Percentiles rank a stretch among this genome's conserved stretches.
phyloP scores from a whole-genome alignment of 2,113 vertebrate genomes.

The Lophotis ruficrista region DNA sequence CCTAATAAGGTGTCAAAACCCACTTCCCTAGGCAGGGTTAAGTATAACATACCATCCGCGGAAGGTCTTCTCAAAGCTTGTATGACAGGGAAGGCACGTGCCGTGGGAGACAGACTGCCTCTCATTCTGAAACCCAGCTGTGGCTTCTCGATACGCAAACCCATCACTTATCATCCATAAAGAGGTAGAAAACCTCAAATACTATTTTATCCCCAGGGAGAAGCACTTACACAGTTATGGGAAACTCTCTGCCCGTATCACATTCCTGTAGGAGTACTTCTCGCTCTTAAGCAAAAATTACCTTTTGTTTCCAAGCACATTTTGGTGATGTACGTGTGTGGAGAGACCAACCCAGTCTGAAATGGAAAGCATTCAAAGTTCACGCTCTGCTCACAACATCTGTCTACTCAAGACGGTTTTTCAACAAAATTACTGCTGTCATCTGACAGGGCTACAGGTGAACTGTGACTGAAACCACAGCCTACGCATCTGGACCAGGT shows the following conservation, averaged over 20 bases:
- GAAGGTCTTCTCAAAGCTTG: background rate
- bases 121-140: background rate
- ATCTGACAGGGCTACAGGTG: background rate
- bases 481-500: background rate
- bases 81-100: accelerated
- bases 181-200: background rate
- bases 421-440: background rate
- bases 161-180: background rate
- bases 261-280: background rate
- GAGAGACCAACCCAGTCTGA: background rate
- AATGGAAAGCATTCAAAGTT: background rate
- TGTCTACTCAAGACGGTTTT: background rate
- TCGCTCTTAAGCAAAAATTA: background rate
- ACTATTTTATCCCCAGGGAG: background rate
- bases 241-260: background rate
- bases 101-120: background rate
- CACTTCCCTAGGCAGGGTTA: accelerated
- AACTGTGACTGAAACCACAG: background rate
- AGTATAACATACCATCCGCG: accelerated
- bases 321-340: background rate
- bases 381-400: background rate
- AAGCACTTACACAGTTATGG: background rate
- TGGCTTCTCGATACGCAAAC: background rate
- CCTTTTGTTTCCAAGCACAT: background rate
- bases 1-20: background rate